Evolutionary conservation across 2,888 invertebrate species (phyloP).

Genomic region (Aleiodes testaceus): DNA sequence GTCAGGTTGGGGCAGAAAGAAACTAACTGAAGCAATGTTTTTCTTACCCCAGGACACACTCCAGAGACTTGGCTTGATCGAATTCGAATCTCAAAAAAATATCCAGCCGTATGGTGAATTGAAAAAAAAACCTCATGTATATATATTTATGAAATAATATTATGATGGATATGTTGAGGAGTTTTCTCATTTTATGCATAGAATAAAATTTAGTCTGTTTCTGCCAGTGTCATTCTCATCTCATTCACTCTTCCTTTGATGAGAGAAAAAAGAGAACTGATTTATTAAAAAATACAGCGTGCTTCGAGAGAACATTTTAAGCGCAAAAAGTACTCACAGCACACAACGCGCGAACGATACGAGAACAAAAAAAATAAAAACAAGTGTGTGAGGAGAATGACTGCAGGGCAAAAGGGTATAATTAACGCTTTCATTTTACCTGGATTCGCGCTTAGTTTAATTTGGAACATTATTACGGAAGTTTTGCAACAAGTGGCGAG

Average conservation of each 20-base stretch:
- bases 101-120: conserved; percentile 37
- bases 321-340: conserved; percentile 5
- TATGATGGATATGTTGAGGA: conserved; percentile 11
- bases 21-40: conserved; percentile 37
- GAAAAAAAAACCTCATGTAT: conserved; percentile 21
- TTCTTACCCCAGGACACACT: conserved; percentile 42
- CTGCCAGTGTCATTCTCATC: not conserved
- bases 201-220: not conserved
- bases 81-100: conserved; percentile 42
- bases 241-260: not conserved
- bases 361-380: not conserved
- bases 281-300: conserved; percentile 13
- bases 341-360: not conserved
- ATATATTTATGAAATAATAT: conserved; percentile 13
- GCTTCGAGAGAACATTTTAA: conserved; percentile 13
- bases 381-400: not conserved
- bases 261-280: not conserved
- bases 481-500: conserved; percentile 32
- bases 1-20: conserved; percentile 10
- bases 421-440: conserved; percentile 21
- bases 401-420: conserved; percentile 8
- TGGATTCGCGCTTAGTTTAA: conserved; percentile 25
- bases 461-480: conserved; percentile 24
- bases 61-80: conserved; percentile 40
- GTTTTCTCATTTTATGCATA: conserved; percentile 1